Base-by-base conservation (phyloP, 1,140 invertebrate genomes). In the Rhyzopertha dominica region DNA sequence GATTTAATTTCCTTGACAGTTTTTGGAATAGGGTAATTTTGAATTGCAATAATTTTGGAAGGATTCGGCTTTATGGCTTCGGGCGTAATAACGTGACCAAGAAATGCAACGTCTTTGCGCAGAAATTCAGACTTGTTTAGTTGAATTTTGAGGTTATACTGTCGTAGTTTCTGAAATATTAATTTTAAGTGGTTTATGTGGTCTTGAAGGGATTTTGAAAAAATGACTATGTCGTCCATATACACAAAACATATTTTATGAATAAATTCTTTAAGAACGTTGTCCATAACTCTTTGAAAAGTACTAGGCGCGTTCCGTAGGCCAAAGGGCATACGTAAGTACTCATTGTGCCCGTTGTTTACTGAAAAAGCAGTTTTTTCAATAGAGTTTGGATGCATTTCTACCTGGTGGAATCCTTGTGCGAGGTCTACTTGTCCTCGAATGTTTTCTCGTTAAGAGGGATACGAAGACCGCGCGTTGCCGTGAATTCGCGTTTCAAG, bases 71-170 rank as follows among this genome's bases (percentile, higher is more conserved):
- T 37, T 10, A 51, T 43, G 52, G 49, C 17, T 22, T 37, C 12
- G 48, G 32, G 8, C 2, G 55, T 53, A 3, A 67, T 17, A 4
- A 62, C 47, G 36, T 60, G 57, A 5, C 63, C 65, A 17, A 69
- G 54, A 49, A 51, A 68, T 18, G 25, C 71, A 71, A 53, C 49
- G 50, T 63, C 54, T 38, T 51, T 49, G 12, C 42, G 18, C 7
- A 56, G 22, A 31, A 64, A 61, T 31, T 58, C 47, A 5, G 44
- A 48, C 53, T 65, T 61, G 14, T 50, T 37, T 19, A 46, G 22
- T 46, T 46, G 34, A 3, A 29, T 25, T 19, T 46, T 38, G 1
- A 31, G 18, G 23, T 43, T 35, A 25, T 12, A 22, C 17, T 35
- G 3, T 16, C 25, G 10, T 14, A 30, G 19, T 38, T 37, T 26